Conservation (phyloP, 2,888 invertebrate species). For the Cephus pulcher region DNA sequence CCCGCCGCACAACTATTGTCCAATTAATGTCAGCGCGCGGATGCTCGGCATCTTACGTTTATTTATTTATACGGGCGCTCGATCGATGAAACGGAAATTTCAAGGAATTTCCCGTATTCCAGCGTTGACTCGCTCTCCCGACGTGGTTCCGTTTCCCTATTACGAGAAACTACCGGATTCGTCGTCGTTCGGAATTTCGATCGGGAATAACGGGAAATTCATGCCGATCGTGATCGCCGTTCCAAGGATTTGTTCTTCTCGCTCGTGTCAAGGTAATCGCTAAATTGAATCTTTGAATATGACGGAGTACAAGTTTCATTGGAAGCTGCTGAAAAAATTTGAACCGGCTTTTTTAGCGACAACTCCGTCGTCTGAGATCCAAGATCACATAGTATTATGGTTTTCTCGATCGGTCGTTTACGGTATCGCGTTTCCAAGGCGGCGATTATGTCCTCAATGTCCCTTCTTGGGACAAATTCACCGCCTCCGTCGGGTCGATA, state of each 20-base stretch:
- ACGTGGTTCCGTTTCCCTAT: not conserved
- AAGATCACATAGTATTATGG: not conserved
- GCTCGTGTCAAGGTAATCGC: not conserved
- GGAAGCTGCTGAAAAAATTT: not conserved
- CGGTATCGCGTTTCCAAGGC: constrained; percentile 19
- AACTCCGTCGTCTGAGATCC: not conserved
- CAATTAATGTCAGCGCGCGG: constrained; percentile 38
- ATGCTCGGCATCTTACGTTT: constrained; percentile 14
- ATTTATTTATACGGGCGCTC: constrained; percentile 24
- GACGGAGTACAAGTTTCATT: not conserved
- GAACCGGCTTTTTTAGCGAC: not conserved
- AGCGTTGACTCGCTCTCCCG: not conserved
- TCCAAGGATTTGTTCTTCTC: not conserved
- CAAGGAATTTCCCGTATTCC: not conserved
- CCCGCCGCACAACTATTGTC: constrained; percentile 32
- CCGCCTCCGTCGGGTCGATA: constrained; percentile 36
- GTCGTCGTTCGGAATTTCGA: not conserved
- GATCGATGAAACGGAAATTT: not conserved
- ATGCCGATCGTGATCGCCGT: not conserved
- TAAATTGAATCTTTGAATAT: not conserved
- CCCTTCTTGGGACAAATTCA: constrained; percentile 39
- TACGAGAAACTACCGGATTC: not conserved
- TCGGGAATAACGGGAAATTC: not conserved
- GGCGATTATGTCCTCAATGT: constrained; percentile 40
- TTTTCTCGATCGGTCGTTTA: not conserved